Base-by-base conservation (phyloP, 1,140 invertebrate genomes). In the Bilobella aurantiaca region DNA sequence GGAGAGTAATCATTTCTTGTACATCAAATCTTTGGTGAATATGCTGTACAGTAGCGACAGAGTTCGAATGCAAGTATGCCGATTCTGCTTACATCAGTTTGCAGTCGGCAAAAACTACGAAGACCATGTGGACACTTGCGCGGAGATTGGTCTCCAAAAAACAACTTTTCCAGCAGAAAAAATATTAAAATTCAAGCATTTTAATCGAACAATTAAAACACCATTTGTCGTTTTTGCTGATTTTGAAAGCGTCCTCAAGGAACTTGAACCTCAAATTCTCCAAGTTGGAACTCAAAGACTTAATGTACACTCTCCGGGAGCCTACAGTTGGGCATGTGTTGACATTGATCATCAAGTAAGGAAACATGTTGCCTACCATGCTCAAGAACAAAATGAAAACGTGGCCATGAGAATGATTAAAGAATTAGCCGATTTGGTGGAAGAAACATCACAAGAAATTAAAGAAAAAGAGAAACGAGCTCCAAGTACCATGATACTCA, bases 101-200 rank as follows among this genome's bases (percentile, higher is more conserved):
- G 12, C 23, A 5, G 29, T 28, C 16, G 14, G 23, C 23, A 12
- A 14, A 3, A 12, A 2, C 5, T 27, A 2, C 5, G 23, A 59
- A 12, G 58, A 25, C 2, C 58, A 59, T 23, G 23, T 42, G 34
- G 8, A 18, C 18, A 42, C 34, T 12, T 42, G 34, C 34, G 34
- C 34, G 8, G 34, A 42, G 5, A 23, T 59, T 2, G 58, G n/a
- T 2, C 2, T 18, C 23, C 18, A 27, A 29, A 12, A 12, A 29
- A 59, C 58, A 27, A 29, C 8, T 59, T 59, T 59, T 59, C 58
- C 58, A 28, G n/a, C 25, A 28, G 27, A 59, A 28, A 28, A 59
- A 8, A 3, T 25, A 28, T 29, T 59, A 23, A 27, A 23, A 59
- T 59, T 14, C 12, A 28, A 59, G 2, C 25, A 59, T 2, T 59